Conservation (phyloP, 2,797 vertebrate genomes). For the Rachycentron canadum region DNA sequence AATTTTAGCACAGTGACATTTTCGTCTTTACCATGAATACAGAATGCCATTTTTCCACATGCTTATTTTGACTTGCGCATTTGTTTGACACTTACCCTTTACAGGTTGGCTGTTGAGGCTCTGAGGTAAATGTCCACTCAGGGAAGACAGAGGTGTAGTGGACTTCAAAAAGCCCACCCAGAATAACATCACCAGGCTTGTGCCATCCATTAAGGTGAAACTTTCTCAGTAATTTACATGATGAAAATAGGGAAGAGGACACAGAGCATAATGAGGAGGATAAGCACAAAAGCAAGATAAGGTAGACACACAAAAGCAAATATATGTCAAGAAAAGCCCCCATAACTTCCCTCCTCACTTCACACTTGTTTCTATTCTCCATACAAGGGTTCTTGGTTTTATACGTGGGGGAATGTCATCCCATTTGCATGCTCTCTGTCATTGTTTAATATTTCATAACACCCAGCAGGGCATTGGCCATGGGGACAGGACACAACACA, state of each 20-base stretch:
- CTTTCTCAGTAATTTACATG: conserved; percentile 45
- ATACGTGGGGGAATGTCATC: conserved; percentile 21
- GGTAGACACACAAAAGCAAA: conserved; percentile 2
- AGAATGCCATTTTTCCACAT: too few relatives aligned
- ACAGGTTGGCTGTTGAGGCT: conserved; percentile 72
- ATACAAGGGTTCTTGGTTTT: conserved; percentile 22
- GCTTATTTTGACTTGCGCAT: too few relatives aligned
- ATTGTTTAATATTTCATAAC: conserved; percentile 12
- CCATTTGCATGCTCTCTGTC: not conserved
- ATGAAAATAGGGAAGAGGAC: conserved; percentile 9
- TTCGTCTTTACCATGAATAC: not conserved
- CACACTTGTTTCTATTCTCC: not conserved
- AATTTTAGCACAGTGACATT: not conserved
- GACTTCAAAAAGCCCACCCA: conserved; percentile 81
- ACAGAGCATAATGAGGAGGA: not conserved
- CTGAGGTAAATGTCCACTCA: conserved; percentile 72
- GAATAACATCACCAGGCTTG: conserved; percentile 76
- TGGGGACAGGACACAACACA: conserved; percentile 15
- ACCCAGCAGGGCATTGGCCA: not conserved
- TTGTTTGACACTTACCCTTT: conserved; percentile 54
- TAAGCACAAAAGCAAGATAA: conserved; percentile 20
- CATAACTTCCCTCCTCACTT: conserved; percentile 43
- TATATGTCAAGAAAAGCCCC: not conserved
- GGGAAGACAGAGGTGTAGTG: conserved; percentile 76
- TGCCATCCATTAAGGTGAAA: conserved; percentile 66